These are phyloP conservation scores for Calosoma granatense DNA, from an alignment of 1,140 invertebrate species.

Conservation along the genomic window DNA sequence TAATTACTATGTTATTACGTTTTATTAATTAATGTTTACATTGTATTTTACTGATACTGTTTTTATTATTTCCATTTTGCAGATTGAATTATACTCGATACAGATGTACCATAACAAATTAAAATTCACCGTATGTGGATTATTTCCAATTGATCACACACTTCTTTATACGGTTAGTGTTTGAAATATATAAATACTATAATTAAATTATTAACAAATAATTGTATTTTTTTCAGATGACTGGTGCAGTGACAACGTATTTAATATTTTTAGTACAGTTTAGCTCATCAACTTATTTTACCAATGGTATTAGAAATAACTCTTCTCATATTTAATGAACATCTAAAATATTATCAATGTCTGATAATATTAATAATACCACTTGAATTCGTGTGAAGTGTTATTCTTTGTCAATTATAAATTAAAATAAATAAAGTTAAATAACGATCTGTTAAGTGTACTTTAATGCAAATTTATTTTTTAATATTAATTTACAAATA, in stretches of 20 bases:
- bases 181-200: constrained; percentile 6
- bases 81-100: constrained; percentile 31
- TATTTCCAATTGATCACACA: constrained; percentile 31
- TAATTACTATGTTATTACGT: no score
- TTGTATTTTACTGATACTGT: no score
- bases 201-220: background rate
- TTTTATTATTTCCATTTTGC: constrained; percentile 19
- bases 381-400: no score
- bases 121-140: constrained; percentile 28
- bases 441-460: no score
- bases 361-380: no score
- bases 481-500: no score
- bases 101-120: constrained; percentile 31
- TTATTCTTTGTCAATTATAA: no score
- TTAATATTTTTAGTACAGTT: constrained; percentile 23
- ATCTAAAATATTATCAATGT: no score
- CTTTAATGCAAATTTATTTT: no score
- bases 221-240: constrained; percentile 19
- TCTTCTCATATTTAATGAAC: no score
- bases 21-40: no score
- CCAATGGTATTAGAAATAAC: background rate
- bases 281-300: background rate
- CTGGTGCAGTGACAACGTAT: constrained; percentile 22
- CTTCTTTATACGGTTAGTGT: constrained; percentile 30
- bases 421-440: no score